Evolutionary conservation across 1,140 invertebrate species (phyloP), one percentile per base, ranked within the genome.

Genomic region (Drosophila leontia): DNA sequence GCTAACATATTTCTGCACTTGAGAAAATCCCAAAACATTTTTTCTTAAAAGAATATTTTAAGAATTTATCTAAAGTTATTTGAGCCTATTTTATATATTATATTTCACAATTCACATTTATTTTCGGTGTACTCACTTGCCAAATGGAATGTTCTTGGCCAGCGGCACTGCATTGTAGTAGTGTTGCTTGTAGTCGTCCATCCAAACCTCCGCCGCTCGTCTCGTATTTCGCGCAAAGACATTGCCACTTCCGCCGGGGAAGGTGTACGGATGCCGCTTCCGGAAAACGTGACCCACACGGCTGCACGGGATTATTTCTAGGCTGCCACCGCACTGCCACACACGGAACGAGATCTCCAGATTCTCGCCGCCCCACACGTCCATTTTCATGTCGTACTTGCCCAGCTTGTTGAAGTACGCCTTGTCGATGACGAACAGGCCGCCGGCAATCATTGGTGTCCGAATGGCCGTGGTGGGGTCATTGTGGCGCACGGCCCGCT

Each of bases 331-430:
- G 91, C 98, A 99, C 93, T 99, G 98, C 98, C 98, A 98, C n/a
- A 98, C 97, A 78, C 97, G 94, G 78, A 95, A 95, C 0, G 94
- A 95, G 55, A 95, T 95, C 74, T 95, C 94, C 23, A 95, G 76
- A 75, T 94, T 95, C 91, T 94, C 94, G 12, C 94, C 94, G 15
- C 94, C 95, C 98, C 98, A 99, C 9, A 99, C 97, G 92, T 99
- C 98, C 98, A 99, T 99, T 88, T 97, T 97, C 93, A 97, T 98
- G 92, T 99, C 99, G 93, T 99, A 99, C 88, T 98, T 98, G 48
- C 98, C 98, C 11, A 99, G 94, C 90, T 97, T 96, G 78, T 97
- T 96, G 93, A 99, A 99, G 93, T 98, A 99, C 6, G 95, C 94
- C 83, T 97, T 96, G 91, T 97, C 95, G 92, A 99, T 99, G 58